A percentile compares a stretch with the other conserved stretches of the same genome.
Conservation (phyloP, 2,113 vertebrate genomes). For the Phyllopteryx taeniolatus region DNA sequence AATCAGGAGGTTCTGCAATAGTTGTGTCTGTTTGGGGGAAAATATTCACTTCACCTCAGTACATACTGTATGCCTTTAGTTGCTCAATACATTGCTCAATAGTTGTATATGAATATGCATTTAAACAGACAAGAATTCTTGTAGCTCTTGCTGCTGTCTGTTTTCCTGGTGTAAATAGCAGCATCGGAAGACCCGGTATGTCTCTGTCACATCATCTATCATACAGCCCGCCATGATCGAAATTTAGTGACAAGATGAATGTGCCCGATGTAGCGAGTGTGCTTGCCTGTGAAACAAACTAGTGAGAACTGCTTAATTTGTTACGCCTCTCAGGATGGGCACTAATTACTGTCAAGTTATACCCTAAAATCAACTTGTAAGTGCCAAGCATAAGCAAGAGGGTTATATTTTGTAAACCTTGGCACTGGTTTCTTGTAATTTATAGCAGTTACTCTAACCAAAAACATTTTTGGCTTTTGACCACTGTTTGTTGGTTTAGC, state of each 20-base stretch:
- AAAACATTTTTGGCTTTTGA: no score
- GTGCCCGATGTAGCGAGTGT: constrained; percentile 12
- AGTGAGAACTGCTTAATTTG: constrained; percentile 15
- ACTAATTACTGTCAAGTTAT: constrained; percentile 16
- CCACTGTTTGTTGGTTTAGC: no score
- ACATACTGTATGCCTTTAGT: neutral
- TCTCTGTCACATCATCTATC: constrained; percentile 57
- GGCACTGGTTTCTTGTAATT: neutral
- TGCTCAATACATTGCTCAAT: constrained; percentile 9
- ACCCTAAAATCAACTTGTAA: neutral
- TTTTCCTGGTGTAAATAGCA: constrained; percentile 56
- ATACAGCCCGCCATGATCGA: constrained; percentile 44
- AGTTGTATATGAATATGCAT: constrained; percentile 35
- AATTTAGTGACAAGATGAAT: constrained; percentile 50
- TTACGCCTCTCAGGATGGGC: constrained; percentile 6
- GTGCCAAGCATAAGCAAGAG: neutral
- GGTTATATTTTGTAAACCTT: neutral
- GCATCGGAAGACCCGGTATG: constrained; percentile 45
- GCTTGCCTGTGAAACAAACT: constrained; percentile 14
- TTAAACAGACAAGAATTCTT: constrained; percentile 10
- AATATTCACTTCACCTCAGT: no score
- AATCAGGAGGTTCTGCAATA: neutral
- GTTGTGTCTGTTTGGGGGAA: neutral
- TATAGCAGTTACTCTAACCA: neutral
- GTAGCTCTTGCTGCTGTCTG: constrained; percentile 13